Base-by-base conservation (phyloP, 2,888 invertebrate genomes). In the Drosophila ezoana region DNA sequence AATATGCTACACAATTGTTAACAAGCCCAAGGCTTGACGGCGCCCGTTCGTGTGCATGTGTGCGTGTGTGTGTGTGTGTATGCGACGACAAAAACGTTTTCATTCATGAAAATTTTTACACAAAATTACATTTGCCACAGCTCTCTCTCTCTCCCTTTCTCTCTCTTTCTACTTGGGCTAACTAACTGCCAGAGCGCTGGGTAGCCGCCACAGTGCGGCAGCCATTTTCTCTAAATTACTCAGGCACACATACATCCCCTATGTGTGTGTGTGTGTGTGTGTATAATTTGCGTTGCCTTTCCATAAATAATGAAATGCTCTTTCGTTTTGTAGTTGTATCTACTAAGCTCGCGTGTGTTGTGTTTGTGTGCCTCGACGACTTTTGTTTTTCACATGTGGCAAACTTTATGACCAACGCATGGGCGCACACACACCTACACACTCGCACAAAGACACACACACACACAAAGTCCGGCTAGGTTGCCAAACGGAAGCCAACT, bases 81-180 rank as follows among this genome's bases (percentile, higher is more conserved):
- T 59, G 44, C 16, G 56, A 48, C 52, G 57, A 45, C 73, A 69
- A 74, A 72, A 76, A 67, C 74, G 77, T 80, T 82, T 85, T 76
- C 81, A 83, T 86, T 83, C 86, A 83, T 82, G 72, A 80, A 85
- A 52, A 71, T 78, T 82, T 78, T 75, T 82, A 79, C 77, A 81
- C 78, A 85, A 81, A 82, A 85, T 73, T 73, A 70, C 69, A 70
- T 76, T 67, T 72, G 62, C 65, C 73, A 62, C 70, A 54, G 66
- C 23, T 35, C 51, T 47, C 10, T 6, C 18, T 10, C 16, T 37
- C 41, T 41, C 32, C 16, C 40, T 35, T 14, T 10, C 16, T 40
- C 37, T 11, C 23, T 23, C 37, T 32, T 18, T 33, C 10, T 40
- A 37, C 16, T 58, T 38, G 40, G 52, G 65, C 77, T 69, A 81